Conservation (phyloP, 2,797 vertebrate species). For the Tapirus indicus region DNA sequence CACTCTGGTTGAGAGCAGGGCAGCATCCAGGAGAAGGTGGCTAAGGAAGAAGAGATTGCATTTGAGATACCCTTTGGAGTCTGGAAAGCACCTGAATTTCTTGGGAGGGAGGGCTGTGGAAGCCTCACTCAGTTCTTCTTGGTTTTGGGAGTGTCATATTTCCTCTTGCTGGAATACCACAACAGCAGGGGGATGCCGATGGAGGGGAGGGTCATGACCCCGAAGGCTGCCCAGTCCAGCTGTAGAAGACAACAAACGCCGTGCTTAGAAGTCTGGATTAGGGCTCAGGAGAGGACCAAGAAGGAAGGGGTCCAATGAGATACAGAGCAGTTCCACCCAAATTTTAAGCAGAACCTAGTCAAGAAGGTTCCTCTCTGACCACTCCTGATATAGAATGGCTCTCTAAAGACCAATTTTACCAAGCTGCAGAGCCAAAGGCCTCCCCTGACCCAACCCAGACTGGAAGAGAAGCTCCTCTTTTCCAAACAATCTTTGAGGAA, state of each 20-base stretch:
- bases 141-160: slow-evolving; percentile 95
- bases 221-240: slow-evolving; percentile 98
- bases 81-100: slow-evolving; percentile 74
- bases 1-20: not conserved
- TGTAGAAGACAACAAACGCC: slow-evolving; percentile 76
- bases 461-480: not conserved
- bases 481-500: not conserved
- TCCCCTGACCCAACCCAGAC: not conserved
- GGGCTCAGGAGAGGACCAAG: not conserved
- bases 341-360: not conserved
- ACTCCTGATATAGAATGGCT: not conserved
- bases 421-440: not conserved
- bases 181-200: slow-evolving; percentile 97
- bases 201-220: slow-evolving; percentile 98
- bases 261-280: not conserved
- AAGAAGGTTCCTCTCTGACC: not conserved
- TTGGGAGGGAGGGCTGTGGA: not conserved
- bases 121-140: slow-evolving; percentile 94
- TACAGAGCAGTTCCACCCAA: not conserved
- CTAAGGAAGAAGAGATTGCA: not conserved
- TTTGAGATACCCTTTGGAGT: slow-evolving; percentile 1
- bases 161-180: slow-evolving; percentile 98
- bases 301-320: not conserved
- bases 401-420: not conserved
- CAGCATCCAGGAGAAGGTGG: slow-evolving; percentile 19